Base-by-base conservation (phyloP, 2,888 invertebrate species). In the Aspidiotus destructor region DNA sequence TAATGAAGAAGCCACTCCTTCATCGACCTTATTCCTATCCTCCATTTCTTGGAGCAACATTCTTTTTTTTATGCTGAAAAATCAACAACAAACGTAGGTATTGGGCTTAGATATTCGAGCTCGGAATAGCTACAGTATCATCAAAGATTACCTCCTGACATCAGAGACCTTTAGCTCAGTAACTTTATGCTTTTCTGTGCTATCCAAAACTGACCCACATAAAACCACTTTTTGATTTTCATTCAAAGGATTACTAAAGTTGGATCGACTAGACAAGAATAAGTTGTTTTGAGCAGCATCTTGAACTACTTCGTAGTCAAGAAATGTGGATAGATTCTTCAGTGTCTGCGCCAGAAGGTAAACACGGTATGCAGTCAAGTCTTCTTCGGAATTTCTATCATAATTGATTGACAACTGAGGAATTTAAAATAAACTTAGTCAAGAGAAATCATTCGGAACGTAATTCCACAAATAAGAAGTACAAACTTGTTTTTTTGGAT, bases 21-120 rank as follows among this genome's bases (percentile, higher is more conserved):
- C 48, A 13, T 42, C n/a, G n/a, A 67, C n/a, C 13, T 64, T 64
- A 41, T 64, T 57, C 11, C 67, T 17, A 13, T 67, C 28, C 52
- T 67, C 28, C 67, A 67, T 48, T 60, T 67, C 67, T 28, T 48
- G 28, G 1, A 58, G 40, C 8, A 67, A n/a, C 28, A 60, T 15
- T 44, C 17, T 13, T 41, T 67, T 67, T 58, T 67, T 67, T 40
- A 67, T 28, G 10, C 67, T 67, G 40, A 16, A 65, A 57, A 65
- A 13, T 13, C 6, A 28, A 62, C 7, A 7, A 13, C 9, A n/a
- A 17, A 60, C 7, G 13, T 7, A 40, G 7, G 40, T 13, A 17
- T 40, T 6, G n/a, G 7, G 9, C 10, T 11, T 40, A 40, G 13
- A 60, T 9, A n/a, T 17, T 15, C 40, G 40, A 48, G 7, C 48